Base-by-base conservation (phyloP, 2,888 invertebrate genomes). In the Drosophila anomalata region DNA sequence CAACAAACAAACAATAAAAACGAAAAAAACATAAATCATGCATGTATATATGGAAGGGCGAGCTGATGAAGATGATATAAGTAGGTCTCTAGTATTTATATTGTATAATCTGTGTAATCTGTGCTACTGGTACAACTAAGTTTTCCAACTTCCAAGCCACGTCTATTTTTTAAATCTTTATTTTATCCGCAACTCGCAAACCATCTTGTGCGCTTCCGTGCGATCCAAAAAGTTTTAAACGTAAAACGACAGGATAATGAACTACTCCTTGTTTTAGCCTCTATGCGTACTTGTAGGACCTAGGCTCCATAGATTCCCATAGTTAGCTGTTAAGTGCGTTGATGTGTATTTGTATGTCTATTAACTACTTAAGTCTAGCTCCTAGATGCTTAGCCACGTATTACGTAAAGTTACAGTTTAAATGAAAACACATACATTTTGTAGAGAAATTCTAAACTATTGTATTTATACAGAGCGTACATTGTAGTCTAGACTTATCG, bases 271-370 rank as follows among this genome's bases (percentile, higher is more conserved):
- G 41, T 33, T 53, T 61, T 56, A 50, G 41, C 7, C 17, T 56
- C 53, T 62, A 73, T 69, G 53, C 63, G 58, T 60, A 62, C 14
- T 51, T 62, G 56, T 71, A 81, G 85, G 74, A 42, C 41, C 17
- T 20, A 77, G 73, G 67, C 58, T 61, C n/a, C 17, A 7, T 58
- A 61, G 61, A 36, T 41, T 14, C 14, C 29, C 33, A 39, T 52
- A 57, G 51, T 26, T 44, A 44, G 22, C 68, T 68, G 53, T 72
- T 77, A 72, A 77, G 69, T 29, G 57, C 57, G 60, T 57, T 47
- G 73, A 75, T 78, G 63, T 62, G 66, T 77, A 73, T 81, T 79
- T 82, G 82, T 82, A 85, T 84, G 84, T 79, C 76, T 84, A 76
- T 78, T 55, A 76, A 76, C 51, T 80, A 75, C 65, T 73, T 83